These are phyloP conservation scores for Megathymus violae DNA, from an alignment of 1,140 invertebrate species.

Conservation along the genomic window DNA sequence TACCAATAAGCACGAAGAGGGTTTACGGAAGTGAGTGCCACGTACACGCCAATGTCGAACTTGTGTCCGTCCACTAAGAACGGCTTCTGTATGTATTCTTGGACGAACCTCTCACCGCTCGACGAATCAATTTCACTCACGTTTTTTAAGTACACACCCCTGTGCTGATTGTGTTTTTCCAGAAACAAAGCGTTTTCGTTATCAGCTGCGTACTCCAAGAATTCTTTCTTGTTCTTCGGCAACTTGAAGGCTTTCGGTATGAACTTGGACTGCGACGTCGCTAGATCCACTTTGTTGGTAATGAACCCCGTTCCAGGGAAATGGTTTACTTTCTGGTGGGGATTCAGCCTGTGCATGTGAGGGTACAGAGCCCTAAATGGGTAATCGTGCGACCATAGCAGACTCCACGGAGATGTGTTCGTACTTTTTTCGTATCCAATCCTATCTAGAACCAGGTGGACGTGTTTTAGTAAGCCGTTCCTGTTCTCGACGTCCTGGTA, in stretches of 20 bases:
- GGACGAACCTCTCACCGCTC: constrained; percentile 92
- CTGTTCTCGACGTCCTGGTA: constrained; percentile 56
- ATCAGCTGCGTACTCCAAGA: constrained; percentile 88
- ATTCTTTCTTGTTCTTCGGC: constrained; percentile 89
- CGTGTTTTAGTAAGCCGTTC: constrained; percentile 89
- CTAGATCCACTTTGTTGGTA: constrained; percentile 97
- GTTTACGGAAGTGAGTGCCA: constrained; percentile 95
- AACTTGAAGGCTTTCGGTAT: constrained; percentile 95
- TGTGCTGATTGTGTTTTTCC: constrained; percentile 96
- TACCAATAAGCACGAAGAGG: constrained; percentile 95
- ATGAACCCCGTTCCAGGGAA: constrained; percentile 97
- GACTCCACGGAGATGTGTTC: constrained; percentile 89
- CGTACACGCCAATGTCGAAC: constrained; percentile 98
- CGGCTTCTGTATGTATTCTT: constrained; percentile 94
- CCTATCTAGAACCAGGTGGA: constrained; percentile 88
- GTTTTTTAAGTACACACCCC: constrained; percentile 92
- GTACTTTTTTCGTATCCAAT: constrained; percentile 88
- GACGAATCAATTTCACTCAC: constrained; percentile 89
- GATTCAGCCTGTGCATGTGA: constrained; percentile 85
- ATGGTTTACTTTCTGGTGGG: constrained; percentile 95
- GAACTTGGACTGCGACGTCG: constrained; percentile 89
- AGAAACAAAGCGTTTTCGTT: constrained; percentile 92
- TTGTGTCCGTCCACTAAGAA: constrained; percentile 94
- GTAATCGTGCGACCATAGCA: constrained; percentile 97
- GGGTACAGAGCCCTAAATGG: constrained; percentile 89